phyloP scores from a whole-genome alignment of 2,113 vertebrate species.

The Ploceus nigricollis region DNA sequence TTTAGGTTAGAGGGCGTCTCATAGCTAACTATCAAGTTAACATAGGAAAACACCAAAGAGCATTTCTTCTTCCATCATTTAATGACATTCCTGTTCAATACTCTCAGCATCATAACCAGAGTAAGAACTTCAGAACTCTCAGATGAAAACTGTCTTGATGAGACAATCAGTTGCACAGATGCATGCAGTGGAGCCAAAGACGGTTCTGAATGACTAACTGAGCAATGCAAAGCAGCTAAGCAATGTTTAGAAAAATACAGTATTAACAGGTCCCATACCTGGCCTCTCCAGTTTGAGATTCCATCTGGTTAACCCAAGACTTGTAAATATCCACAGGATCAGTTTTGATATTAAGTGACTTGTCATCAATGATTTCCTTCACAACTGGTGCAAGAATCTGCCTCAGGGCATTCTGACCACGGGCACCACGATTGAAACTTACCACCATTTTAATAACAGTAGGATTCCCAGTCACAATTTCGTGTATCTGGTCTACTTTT shows the following conservation, averaged over 20 bases:
- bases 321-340: constrained; percentile 98
- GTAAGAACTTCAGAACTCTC: background rate
- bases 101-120: background rate
- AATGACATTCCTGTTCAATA: background rate
- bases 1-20: background rate
- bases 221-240: background rate
- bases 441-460: constrained; percentile 99
- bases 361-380: constrained; percentile 98
- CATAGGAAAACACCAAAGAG: background rate
- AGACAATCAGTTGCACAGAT: background rate
- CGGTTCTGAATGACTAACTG: background rate
- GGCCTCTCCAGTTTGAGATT: constrained; percentile 94
- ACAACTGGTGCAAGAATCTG: constrained; percentile 94
- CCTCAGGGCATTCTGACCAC: constrained; percentile 92
- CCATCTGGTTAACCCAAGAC: constrained; percentile 99
- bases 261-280: constrained; percentile 74
- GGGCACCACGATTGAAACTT: constrained; percentile 94
- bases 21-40: background rate
- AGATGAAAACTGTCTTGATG: background rate
- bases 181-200: background rate
- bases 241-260: background rate
- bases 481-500: constrained; percentile 96
- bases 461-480: constrained; percentile 96
- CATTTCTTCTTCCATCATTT: background rate
- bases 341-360: constrained; percentile 94